These are phyloP conservation scores for Zaprionus camerounensis DNA, from an alignment of 1,140 invertebrate genomes.

Conservation along the genomic window DNA sequence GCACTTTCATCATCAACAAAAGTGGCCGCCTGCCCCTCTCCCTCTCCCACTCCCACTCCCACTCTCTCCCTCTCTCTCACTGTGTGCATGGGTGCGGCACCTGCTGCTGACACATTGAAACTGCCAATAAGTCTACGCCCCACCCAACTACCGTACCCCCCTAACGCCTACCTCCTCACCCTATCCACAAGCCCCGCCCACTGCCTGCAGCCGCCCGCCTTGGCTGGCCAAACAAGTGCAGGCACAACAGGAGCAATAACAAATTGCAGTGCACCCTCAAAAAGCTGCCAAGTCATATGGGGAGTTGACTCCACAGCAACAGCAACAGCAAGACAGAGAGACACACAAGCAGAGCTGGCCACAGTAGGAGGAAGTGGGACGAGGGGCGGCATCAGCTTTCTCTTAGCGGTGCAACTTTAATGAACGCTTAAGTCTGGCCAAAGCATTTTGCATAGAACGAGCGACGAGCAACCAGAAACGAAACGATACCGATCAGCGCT, in stretches of 20 bases:
- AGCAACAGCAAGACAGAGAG: neutral
- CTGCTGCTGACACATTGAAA: constrained; percentile 79
- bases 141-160: neutral
- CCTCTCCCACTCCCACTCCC: neutral
- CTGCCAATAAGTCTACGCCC: constrained; percentile 71
- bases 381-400: neutral
- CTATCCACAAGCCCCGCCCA: neutral
- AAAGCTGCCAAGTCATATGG: constrained; percentile 52
- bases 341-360: neutral
- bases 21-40: constrained; percentile 19
- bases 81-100: constrained; percentile 47
- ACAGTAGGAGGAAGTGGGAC: neutral
- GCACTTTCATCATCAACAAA: constrained; percentile 77
- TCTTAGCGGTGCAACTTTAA: constrained; percentile 45
- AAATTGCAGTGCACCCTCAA: constrained; percentile 38
- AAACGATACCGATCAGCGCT: constrained; percentile 4
- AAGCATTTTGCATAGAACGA: constrained; percentile 45
- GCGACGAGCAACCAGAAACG: neutral
- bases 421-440: constrained; percentile 59
- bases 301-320: constrained; percentile 3
- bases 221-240: constrained; percentile 13
- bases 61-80: neutral
- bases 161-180: neutral
- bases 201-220: neutral
- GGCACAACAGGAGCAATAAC: constrained; percentile 28